A percentile compares a stretch with the other conserved stretches of the same genome.
phyloP scores from a whole-genome alignment of 30 jellyfish, hydroid and myxozoan species.

The Cassiopea xamachana region DNA sequence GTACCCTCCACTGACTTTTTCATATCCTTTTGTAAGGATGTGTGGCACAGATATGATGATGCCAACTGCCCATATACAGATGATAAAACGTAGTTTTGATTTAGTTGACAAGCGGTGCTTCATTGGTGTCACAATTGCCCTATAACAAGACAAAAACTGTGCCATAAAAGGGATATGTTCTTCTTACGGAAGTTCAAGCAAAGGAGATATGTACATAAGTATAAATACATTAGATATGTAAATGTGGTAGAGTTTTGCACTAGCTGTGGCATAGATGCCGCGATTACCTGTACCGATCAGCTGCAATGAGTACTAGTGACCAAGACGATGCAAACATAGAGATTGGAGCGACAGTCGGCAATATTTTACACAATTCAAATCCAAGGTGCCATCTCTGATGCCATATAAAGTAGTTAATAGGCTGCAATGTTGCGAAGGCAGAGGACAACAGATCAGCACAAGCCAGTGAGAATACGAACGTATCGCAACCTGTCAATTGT shows the following conservation, averaged over 20 bases:
- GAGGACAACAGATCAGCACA: conserved; percentile 56
- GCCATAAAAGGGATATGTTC: too few species aligned
- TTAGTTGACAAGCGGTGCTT: conserved; percentile 15
- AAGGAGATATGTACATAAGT: too few species aligned
- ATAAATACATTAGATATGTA: too few species aligned
- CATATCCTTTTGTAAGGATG: background rate
- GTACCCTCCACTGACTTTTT: background rate
- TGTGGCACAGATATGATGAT: conserved; percentile 43
- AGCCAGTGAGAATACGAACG: conserved; percentile 50
- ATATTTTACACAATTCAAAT: conserved; percentile 24
- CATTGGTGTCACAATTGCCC: conserved; percentile 39
- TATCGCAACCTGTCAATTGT: conserved; percentile 44
- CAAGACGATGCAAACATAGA: conserved; percentile 67
- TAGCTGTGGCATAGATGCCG: too few species aligned
- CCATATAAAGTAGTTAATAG: conserved; percentile 23
- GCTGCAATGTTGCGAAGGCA: conserved; percentile 26
- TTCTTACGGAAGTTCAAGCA: too few species aligned
- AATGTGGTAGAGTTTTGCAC: too few species aligned
- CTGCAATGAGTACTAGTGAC: conserved; percentile 65
- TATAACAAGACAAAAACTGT: background rate
- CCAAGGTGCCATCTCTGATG: conserved; percentile 48
- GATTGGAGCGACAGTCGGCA: conserved; percentile 57
- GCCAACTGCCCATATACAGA: conserved; percentile 36
- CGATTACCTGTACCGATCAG: conserved; percentile 54
- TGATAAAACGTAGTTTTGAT: conserved; percentile 9